Evolutionary conservation across 2,888 invertebrate species (phyloP).

Genomic region (Spilarctia lutea): DNA sequence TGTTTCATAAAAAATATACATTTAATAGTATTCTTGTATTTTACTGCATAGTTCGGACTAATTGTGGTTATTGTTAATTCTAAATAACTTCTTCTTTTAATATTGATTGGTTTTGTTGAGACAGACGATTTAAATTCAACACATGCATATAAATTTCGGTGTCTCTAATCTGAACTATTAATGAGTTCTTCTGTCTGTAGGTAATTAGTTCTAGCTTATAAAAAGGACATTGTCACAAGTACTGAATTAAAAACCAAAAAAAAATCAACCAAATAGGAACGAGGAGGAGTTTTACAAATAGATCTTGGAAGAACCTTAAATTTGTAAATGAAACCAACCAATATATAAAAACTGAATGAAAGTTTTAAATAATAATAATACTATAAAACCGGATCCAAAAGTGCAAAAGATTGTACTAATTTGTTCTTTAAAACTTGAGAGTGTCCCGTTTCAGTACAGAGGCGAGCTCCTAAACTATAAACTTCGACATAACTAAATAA

Average conservation of each 20-base stretch:
- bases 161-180: not conserved
- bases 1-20: no score
- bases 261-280: not conserved
- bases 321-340: no score
- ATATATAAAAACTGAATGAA: no score
- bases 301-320: no score
- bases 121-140: not conserved
- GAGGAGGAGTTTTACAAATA: no score
- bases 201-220: not conserved
- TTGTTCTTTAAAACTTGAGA: no score
- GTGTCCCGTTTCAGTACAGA: not conserved
- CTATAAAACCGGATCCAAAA: no score
- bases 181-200: not conserved
- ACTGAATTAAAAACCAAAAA: not conserved
- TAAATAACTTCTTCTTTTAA: not conserved
- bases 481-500: no score
- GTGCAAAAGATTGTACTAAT: no score
- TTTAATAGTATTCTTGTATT: not conserved
- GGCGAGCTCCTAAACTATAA: no score
- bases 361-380: no score
- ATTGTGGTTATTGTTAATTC: not conserved
- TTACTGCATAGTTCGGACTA: not conserved
- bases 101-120: not conserved
- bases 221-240: not conserved
- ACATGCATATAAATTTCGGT: not conserved